phyloP scores from a whole-genome alignment of 1,140 invertebrate genomes.

The Drosophila ohnishii region DNA sequence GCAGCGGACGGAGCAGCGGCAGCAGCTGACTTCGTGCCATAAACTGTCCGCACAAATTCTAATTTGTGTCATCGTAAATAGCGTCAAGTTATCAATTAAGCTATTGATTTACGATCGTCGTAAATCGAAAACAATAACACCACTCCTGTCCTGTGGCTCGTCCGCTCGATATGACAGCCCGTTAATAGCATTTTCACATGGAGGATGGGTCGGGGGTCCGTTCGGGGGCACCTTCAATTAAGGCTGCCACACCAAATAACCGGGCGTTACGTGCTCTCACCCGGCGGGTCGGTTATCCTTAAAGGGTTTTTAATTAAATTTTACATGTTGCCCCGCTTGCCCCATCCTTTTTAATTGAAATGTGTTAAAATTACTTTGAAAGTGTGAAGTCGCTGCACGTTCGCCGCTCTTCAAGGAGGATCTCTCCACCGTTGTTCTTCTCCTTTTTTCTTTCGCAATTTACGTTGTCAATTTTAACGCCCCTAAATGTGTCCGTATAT shows the following conservation, averaged over 20 bases:
- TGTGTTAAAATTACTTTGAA: slow-evolving; percentile 81
- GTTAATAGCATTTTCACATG: slow-evolving; percentile 74
- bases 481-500: slow-evolving; percentile 46
- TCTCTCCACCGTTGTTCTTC: slow-evolving; percentile 1
- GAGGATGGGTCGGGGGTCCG: slow-evolving; percentile 12
- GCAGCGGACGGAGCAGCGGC: not conserved
- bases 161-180: slow-evolving; percentile 69
- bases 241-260: slow-evolving; percentile 74
- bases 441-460: slow-evolving; percentile 52
- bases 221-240: slow-evolving; percentile 65
- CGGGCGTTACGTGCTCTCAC: slow-evolving; percentile 54
- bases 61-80: slow-evolving; percentile 81
- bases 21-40: slow-evolving; percentile 37
- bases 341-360: slow-evolving; percentile 73
- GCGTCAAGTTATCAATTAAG: slow-evolving; percentile 79
- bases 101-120: slow-evolving; percentile 74
- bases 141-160: slow-evolving; percentile 28
- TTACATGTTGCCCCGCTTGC: slow-evolving; percentile 56
- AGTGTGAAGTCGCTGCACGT: slow-evolving; percentile 66
- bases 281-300: slow-evolving; percentile 59
- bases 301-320: slow-evolving; percentile 81
- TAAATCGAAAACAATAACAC: slow-evolving; percentile 79
- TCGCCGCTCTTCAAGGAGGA: slow-evolving; percentile 38
- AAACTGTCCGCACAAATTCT: slow-evolving; percentile 77
- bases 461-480: slow-evolving; percentile 79